These are phyloP conservation scores for Colletes latitarsis DNA, from an alignment of 1,140 invertebrate genomes.

Conservation along the genomic window DNA sequence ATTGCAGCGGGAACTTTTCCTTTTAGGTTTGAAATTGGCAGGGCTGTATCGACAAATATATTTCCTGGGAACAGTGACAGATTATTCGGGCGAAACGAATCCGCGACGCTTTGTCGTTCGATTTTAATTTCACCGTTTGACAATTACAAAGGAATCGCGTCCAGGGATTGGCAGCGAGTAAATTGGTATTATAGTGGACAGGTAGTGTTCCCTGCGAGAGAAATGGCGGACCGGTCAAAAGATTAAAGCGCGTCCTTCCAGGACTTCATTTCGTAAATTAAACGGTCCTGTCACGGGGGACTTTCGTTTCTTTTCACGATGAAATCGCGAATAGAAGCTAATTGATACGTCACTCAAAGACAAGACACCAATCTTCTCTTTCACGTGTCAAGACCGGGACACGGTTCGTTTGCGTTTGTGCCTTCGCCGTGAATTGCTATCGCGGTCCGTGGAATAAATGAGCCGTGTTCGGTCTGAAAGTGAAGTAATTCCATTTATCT, in stretches of 20 bases:
- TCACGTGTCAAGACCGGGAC: no score
- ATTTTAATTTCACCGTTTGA: conserved; percentile 36
- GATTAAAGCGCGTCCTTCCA: conserved; percentile 43
- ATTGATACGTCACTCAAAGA: conserved; percentile 33
- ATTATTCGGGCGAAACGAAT: background rate
- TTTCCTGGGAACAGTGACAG: conserved; percentile 1
- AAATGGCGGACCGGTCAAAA: conserved; percentile 24
- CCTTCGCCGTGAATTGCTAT: background rate
- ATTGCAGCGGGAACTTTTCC: conserved; percentile 48
- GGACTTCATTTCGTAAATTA: conserved; percentile 24
- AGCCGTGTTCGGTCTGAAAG: no score
- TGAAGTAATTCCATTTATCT: no score
- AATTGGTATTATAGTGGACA: conserved; percentile 37
- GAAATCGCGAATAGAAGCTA: conserved; percentile 24
- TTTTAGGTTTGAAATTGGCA: conserved; percentile 14
- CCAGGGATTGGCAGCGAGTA: conserved; percentile 1
- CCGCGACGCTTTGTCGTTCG: background rate
- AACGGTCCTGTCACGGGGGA: conserved; percentile 23
- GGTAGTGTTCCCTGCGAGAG: background rate
- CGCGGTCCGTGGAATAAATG: background rate
- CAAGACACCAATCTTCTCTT: background rate
- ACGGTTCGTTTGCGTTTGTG: background rate
- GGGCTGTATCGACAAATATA: conserved; percentile 43
- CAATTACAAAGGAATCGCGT: background rate
- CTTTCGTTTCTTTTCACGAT: conserved; percentile 4